Conservation (phyloP, 2,888 invertebrate species). For the Orthosia cruda region DNA sequence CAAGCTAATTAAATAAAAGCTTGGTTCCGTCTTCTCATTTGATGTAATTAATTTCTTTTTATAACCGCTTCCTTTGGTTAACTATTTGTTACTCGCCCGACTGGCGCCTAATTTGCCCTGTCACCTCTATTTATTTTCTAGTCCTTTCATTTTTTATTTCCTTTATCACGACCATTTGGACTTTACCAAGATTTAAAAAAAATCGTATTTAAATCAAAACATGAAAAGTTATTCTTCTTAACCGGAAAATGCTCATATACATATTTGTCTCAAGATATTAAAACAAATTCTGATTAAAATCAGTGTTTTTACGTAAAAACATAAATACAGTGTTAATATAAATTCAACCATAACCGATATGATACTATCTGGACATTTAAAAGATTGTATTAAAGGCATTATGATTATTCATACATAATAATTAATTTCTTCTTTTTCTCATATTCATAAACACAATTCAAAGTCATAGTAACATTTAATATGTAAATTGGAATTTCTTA, state of each 20-base stretch:
- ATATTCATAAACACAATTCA: too few relatives aligned
- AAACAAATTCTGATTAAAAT: not conserved
- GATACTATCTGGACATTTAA: not conserved
- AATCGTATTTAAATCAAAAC: not conserved
- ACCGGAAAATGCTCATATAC: not conserved
- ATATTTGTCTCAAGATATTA: not conserved
- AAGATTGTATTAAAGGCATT: not conserved
- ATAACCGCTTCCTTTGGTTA: not conserved
- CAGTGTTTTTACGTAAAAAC: slow-evolving; percentile 1
- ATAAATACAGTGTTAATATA: slow-evolving; percentile 25
- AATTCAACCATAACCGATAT: slow-evolving; percentile 20
- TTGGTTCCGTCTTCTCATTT: slow-evolving; percentile 1
- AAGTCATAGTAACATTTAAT: too few relatives aligned
- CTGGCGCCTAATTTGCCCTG: not conserved
- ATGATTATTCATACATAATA: slow-evolving; percentile 18
- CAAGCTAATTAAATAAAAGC: not conserved
- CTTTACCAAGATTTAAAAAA: not conserved
- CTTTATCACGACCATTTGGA: not conserved
- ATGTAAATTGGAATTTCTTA: slow-evolving; percentile 6
- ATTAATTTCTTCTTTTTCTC: too few relatives aligned
- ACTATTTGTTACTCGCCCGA: not conserved
- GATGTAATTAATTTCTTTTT: not conserved
- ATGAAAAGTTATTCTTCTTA: not conserved
- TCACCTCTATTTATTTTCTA: not conserved
- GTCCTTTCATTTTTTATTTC: not conserved